Base-by-base conservation (phyloP, 2,888 invertebrate species). In the Drosophila nr. medialis region DNA sequence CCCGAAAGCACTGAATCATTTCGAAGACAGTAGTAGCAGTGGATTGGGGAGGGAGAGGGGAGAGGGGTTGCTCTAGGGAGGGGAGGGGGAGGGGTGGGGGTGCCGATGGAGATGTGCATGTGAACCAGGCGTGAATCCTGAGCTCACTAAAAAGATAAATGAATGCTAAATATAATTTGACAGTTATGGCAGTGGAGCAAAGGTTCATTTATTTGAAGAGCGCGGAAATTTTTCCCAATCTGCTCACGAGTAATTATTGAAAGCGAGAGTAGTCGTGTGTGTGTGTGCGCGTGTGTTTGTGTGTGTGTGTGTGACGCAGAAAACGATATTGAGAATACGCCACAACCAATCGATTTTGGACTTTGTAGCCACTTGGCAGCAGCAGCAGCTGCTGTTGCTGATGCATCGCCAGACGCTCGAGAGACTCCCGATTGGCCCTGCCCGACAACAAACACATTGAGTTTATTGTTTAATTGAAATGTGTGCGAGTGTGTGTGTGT, bases 81-180 rank as follows among this genome's bases (percentile, higher is more conserved):
- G 5, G 34, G 5, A 2, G 13, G 34, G 21, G 40, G 11, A 2
- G 2, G 1, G 34, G 0, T 4, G 40, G n/a, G 11, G 1, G 2
- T 42, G 21, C 42, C 42, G 7, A 15, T 21, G 21, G 24, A 15
- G 24, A 45, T 77, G 78, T 55, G 64, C 84, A 88, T 80, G 88
- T 74, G 83, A 54, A n/a, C 69, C 61, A 27, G 60, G 63, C 83
- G 77, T 85, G 88, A 68, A 76, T 77, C 75, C 83, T 64, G 54
- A 42, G 38, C 54, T 49, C 45, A 40, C 36, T n/a, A 58, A 29
- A 70, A 27, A 72, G 65, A 77, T 61, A 71, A 72, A 66, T 61
- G 34, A 55, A 27, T 36, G 54, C 67, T 65, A 64, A 70, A 75
- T 58, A 79, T 65, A 67, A 49, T 48, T 42, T 45, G n/a, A n/a